Evolutionary conservation across 2,888 invertebrate genomes (phyloP).

Genomic region (Eubasilissa splendida): DNA sequence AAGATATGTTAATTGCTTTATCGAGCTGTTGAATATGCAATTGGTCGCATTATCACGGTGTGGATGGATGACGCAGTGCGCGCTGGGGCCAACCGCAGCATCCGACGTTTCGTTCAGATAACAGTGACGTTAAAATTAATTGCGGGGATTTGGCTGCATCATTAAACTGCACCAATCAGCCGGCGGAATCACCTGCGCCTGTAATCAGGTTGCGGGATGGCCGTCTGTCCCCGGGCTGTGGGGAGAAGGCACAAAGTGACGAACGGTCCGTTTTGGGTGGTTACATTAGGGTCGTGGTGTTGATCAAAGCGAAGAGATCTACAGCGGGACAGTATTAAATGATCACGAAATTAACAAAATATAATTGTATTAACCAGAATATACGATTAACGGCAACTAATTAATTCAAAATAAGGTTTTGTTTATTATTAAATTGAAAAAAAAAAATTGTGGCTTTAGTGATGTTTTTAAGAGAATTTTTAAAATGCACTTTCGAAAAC

Average conservation of each 20-base stretch:
- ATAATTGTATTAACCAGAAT: no score
- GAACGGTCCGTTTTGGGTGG: no score
- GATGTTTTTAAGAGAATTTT: no score
- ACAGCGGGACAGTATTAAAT: no score
- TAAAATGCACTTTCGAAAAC: no score
- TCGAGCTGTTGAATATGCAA: slow-evolving; percentile 57
- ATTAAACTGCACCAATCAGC: slow-evolving; percentile 37
- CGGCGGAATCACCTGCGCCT: slow-evolving; percentile 35
- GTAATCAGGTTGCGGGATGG: slow-evolving; percentile 31
- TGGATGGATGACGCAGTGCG: slow-evolving; percentile 24
- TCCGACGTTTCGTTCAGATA: slow-evolving; percentile 43
- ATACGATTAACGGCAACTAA: no score
- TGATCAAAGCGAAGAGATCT: no score
- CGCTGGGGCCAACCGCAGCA: slow-evolving; percentile 15
- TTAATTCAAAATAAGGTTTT: no score
- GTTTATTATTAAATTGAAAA: no score
- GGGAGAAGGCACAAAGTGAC: not conserved
- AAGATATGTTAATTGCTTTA: slow-evolving; percentile 56
- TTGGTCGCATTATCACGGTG: slow-evolving; percentile 49
- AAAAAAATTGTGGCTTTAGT: no score
- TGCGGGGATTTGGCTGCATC: slow-evolving; percentile 51
- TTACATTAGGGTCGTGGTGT: no score
- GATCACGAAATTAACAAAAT: no score
- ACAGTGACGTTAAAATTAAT: slow-evolving; percentile 53
- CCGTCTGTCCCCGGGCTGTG: not conserved